phyloP scores from a whole-genome alignment of 2,888 invertebrate genomes.

The Aethes cnicana region DNA sequence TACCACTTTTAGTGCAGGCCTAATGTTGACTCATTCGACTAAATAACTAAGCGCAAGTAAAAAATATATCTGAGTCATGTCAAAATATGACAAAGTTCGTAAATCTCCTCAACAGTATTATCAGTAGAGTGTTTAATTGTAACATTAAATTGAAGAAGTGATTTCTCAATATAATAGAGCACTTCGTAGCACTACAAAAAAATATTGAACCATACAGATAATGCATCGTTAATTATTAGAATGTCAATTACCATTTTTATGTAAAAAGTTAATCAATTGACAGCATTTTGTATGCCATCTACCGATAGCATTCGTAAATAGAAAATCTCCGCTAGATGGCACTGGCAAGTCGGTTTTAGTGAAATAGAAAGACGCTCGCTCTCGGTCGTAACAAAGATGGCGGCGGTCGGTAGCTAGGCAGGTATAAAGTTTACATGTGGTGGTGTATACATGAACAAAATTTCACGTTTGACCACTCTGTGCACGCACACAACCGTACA shows the following conservation, averaged over 20 bases:
- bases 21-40: too few species aligned
- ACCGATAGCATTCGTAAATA: background rate
- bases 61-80: too few species aligned
- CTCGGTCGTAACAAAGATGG: constrained; percentile 74
- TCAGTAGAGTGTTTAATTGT: too few species aligned
- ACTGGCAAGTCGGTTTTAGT: constrained; percentile 40
- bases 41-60: too few species aligned
- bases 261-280: constrained; percentile 11
- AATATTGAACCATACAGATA: too few species aligned
- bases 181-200: too few species aligned
- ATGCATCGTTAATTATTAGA: too few species aligned
- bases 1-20: background rate
- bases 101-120: too few species aligned
- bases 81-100: too few species aligned
- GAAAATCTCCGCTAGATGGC: constrained; percentile 50
- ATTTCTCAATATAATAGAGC: too few species aligned
- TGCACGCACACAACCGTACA: constrained; percentile 61
- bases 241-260: too few species aligned
- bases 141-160: too few species aligned
- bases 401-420: constrained; percentile 76
- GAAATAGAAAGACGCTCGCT: constrained; percentile 54
- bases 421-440: constrained; percentile 70
- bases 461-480: constrained; percentile 83
- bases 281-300: constrained; percentile 37
- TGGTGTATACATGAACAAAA: constrained; percentile 71